These are phyloP conservation scores for Smutsia gigantea DNA, from an alignment of 2,797 vertebrate species.

Conservation along the genomic window DNA sequence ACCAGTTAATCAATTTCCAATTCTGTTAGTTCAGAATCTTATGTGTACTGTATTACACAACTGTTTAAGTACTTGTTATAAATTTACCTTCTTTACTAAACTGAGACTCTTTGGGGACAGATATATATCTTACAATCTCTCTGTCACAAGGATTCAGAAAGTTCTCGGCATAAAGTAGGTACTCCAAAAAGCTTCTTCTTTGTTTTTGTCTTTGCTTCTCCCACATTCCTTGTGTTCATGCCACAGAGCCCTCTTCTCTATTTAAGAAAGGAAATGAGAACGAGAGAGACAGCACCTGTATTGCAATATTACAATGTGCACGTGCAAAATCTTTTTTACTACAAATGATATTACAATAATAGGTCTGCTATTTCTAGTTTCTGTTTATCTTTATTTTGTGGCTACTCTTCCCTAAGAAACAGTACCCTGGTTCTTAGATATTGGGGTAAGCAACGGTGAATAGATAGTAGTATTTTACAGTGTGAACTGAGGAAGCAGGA, in stretches of 20 bases:
- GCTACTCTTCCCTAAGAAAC: neutral
- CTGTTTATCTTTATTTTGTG: neutral
- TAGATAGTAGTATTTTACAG: neutral
- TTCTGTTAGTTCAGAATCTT: slow-evolving; percentile 8
- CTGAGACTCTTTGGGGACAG: neutral
- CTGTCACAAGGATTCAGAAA: neutral
- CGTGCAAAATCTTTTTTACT: neutral
- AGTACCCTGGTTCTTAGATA: neutral
- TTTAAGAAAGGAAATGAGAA: neutral
- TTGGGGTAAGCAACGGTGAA: neutral
- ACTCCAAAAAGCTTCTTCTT: neutral
- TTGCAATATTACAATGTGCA: neutral
- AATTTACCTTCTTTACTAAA: slow-evolving; percentile 22
- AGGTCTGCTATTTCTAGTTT: neutral
- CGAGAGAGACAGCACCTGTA: neutral
- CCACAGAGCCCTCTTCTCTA: neutral
- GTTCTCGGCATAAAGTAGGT: neutral
- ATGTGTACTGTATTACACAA: neutral
- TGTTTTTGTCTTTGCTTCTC: neutral
- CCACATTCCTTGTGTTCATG: neutral
- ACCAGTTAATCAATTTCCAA: neutral
- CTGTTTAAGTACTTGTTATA: neutral
- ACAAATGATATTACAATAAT: neutral
- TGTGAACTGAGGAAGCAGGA: neutral
- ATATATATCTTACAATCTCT: neutral